Conservation (phyloP, 1,140 invertebrate species). For the Micrasema longulum region DNA sequence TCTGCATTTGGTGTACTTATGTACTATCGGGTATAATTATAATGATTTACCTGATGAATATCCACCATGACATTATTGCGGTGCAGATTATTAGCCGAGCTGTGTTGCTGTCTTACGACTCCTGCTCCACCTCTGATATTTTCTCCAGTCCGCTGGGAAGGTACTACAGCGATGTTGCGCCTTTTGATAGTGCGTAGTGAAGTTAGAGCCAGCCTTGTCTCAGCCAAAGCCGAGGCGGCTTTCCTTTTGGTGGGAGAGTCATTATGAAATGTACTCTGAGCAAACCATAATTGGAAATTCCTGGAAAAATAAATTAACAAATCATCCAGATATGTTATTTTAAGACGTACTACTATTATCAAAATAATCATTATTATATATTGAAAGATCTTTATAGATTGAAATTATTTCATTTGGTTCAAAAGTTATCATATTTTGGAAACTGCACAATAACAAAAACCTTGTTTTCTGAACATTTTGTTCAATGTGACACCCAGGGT, state of each 20-base stretch:
- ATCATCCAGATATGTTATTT: too few species aligned
- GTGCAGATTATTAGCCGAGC: slow-evolving; percentile 31
- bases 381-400: too few species aligned
- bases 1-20: too few species aligned
- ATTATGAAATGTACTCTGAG: slow-evolving; percentile 70
- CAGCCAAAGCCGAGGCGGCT: slow-evolving; percentile 68
- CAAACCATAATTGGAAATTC: slow-evolving; percentile 74
- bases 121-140: slow-evolving; percentile 59
- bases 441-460: too few species aligned
- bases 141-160: slow-evolving; percentile 64
- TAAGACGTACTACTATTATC: too few species aligned
- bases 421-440: too few species aligned
- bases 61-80: slow-evolving; percentile 64
- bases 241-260: slow-evolving; percentile 70
- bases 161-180: slow-evolving; percentile 64
- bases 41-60: slow-evolving; percentile 64
- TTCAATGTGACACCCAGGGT: too few species aligned
- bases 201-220: slow-evolving; percentile 79
- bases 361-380: too few species aligned
- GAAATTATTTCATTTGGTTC: too few species aligned
- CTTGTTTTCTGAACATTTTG: too few species aligned
- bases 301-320: slow-evolving; percentile 62
- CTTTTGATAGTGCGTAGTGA: slow-evolving; percentile 74
- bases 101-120: slow-evolving; percentile 61
- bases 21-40: too few species aligned